phyloP scores from a whole-genome alignment of 2,113 vertebrate species.

The Dromas ardeola region DNA sequence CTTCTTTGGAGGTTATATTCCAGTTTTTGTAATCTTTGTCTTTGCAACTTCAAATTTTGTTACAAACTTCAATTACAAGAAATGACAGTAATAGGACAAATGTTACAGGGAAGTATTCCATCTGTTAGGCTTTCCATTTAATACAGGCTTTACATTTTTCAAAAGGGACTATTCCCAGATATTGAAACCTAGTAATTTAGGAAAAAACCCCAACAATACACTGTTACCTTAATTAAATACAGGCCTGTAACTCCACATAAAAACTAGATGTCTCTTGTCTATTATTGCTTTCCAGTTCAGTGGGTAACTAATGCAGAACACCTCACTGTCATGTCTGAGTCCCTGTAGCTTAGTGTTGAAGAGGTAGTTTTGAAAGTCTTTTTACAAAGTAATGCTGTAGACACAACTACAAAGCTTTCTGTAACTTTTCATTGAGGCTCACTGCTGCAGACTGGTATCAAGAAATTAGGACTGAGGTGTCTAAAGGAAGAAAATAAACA shows the following conservation, averaged over 20 bases:
- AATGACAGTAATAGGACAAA: neutral
- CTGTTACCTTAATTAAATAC: neutral
- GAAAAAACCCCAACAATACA: neutral
- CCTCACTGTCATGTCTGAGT: neutral
- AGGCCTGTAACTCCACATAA: neutral
- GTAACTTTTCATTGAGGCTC: neutral
- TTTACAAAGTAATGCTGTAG: neutral
- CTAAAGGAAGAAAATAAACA: neutral
- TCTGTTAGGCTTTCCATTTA: neutral
- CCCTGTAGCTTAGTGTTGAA: neutral
- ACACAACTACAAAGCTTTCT: neutral
- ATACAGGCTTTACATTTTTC: neutral
- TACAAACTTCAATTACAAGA: neutral
- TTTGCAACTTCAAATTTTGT: neutral
- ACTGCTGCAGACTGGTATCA: neutral
- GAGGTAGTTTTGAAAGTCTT: neutral
- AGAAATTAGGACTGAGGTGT: neutral
- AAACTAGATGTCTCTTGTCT: neutral
- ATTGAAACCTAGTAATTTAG: neutral
- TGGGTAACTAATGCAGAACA: neutral
- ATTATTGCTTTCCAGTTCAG: neutral
- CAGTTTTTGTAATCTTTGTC: neutral
- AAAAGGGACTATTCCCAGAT: neutral
- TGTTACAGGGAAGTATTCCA: neutral
- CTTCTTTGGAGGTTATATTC: neutral